Conservation (phyloP, 2,797 vertebrate genomes). For the Glossophaga mutica region DNA sequence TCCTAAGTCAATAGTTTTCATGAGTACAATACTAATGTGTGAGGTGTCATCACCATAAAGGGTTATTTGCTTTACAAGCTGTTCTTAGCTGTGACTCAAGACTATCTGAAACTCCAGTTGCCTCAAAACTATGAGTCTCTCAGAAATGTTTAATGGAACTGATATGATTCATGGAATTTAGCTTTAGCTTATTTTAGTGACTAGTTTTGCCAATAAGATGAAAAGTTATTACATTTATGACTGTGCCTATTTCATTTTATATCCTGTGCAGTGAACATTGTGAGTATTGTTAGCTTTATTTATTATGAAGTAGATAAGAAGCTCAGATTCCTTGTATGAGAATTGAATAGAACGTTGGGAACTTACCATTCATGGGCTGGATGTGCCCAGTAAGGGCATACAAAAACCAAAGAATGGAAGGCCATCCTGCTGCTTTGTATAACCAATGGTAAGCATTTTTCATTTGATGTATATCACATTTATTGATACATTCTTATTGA, state of each 20-base stretch:
- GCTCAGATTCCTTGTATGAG: constrained; percentile 39
- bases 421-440: neutral
- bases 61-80: too few species aligned
- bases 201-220: constrained; percentile 5
- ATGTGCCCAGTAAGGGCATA: neutral
- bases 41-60: too few species aligned
- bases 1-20: constrained; percentile 59
- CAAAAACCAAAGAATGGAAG: neutral
- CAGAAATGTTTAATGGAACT: constrained; percentile 22
- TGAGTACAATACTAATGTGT: too few species aligned
- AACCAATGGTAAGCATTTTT: constrained; percentile 60
- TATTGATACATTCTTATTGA: constrained; percentile 37
- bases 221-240: constrained; percentile 65
- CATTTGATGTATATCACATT: constrained; percentile 60
- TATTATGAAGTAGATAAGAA: constrained; percentile 53
- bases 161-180: neutral
- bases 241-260: constrained; percentile 58
- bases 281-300: constrained; percentile 65
- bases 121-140: constrained; percentile 8
- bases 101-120: too few species aligned
- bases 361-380: neutral
- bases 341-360: constrained; percentile 18
- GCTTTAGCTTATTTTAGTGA: constrained; percentile 26
- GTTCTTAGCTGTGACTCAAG: too few species aligned
- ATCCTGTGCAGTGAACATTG: neutral